phyloP scores from a whole-genome alignment of 2,113 vertebrate species.

The Callaeas wilsoni region DNA sequence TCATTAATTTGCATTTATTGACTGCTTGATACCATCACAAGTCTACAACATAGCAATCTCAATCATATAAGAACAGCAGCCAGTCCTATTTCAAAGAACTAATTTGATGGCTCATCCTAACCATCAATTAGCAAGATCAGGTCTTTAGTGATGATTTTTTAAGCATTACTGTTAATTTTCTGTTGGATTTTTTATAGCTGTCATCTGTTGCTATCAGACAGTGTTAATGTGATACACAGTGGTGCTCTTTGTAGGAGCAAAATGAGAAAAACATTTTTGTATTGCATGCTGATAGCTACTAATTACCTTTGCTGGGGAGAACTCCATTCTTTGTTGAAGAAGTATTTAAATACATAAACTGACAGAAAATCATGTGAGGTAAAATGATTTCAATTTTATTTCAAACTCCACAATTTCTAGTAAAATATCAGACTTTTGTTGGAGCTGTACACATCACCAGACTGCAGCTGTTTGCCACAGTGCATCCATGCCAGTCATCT shows the following conservation, averaged over 20 bases:
- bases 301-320: conserved; percentile 66
- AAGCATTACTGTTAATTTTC: conserved; percentile 72
- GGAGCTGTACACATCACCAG: neutral
- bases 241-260: conserved; percentile 60
- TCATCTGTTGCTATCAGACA: conserved; percentile 62
- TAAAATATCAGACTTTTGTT: neutral
- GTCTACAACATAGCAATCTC: conserved; percentile 23
- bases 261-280: conserved; percentile 71
- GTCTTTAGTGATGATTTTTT: conserved; percentile 68
- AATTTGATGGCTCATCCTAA: conserved; percentile 68
- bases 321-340: conserved; percentile 63
- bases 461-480: neutral
- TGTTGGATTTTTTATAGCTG: conserved; percentile 61
- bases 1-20: conserved; percentile 32
- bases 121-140: conserved; percentile 68
- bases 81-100: conserved; percentile 62
- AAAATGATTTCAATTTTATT: neutral
- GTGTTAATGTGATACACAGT: conserved; percentile 68
- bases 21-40: conserved; percentile 20
- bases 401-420: conserved; percentile 43
- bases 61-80: conserved; percentile 22
- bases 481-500: neutral
- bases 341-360: conserved; percentile 58
- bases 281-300: conserved; percentile 70
- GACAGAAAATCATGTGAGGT: conserved; percentile 47